Base-by-base conservation (phyloP, 23 tunicate species). In the Halocynthia roretzi region DNA sequence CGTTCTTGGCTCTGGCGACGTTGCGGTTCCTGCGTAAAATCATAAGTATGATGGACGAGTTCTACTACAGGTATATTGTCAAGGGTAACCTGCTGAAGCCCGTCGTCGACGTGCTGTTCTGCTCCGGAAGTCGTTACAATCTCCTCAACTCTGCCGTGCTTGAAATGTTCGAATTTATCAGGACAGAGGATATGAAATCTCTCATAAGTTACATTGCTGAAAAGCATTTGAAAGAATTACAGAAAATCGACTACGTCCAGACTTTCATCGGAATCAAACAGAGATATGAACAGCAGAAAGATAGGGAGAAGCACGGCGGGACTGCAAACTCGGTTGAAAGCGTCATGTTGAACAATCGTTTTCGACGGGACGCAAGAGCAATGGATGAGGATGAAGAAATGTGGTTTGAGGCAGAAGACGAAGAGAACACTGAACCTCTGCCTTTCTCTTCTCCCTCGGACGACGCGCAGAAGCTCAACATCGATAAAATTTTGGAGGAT, bases 341-440 rank as follows among this genome's bases (percentile, higher is more conserved):
- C 31, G 6, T 64, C 6, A 22, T 58, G n/a, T 56, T 50, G 44
- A 76, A 84, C 31, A 78, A 76, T 63, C 72, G 98, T 12, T 92
- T 76, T 78, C 83, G 88, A n/a, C 69, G 98, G 31, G 98, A 92
- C 80, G 87, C 77, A 0, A 56, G 93, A 44, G 79, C 86, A 6
- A 68, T 80, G 82, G 98, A 92, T 0, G 98, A 92, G 54, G 92
- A 92, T 17, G 98, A 92, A 62, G 98, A 92, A 74, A 65, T 79
- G 74, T 92, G 98, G 98, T 92, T 92, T 76, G 98, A 89, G 6
- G 81, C 87, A 62, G 96, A 89, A 17, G 96, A 89, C 69, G 96
- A 84, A 5, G 88, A 55, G 51, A 71, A 71, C 8, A 68, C 50
- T 44, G 65, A 56, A 7, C 63, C 51, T 14, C 74, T 75, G 14